A percentile compares a stretch with the other conserved stretches of the same genome.
phyloP scores from a whole-genome alignment of 2,113 vertebrate species.

The Grantiella picta region DNA sequence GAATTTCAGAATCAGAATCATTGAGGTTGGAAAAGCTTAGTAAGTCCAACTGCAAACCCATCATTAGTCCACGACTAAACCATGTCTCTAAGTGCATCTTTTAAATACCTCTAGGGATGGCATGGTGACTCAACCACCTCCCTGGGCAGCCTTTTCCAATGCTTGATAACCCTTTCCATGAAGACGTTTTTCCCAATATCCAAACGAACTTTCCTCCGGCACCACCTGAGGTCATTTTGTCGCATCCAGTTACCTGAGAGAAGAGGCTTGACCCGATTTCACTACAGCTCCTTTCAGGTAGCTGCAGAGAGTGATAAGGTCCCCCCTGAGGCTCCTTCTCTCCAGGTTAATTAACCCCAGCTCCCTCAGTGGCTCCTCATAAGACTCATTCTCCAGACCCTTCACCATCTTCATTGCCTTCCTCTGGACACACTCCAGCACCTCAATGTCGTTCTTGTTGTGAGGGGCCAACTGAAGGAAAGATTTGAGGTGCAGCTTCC shows the following conservation, averaged over 20 bases:
- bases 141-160: not conserved
- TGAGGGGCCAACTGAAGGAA: not conserved
- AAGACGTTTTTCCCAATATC: not conserved
- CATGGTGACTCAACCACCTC: not conserved
- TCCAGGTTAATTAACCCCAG: not conserved
- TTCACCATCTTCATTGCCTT: not conserved
- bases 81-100: fast-evolving
- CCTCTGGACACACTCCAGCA: not conserved
- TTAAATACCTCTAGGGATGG: not conserved
- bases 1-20: not conserved
- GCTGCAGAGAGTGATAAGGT: no score
- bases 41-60: not conserved
- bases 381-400: not conserved
- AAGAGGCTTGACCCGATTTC: not conserved
- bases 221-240: not conserved
- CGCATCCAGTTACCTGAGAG: not conserved
- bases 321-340: not conserved
- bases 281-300: not conserved
- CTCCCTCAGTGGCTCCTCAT: not conserved
- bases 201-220: not conserved
- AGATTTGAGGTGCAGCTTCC: not conserved
- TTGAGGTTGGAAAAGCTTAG: not conserved
- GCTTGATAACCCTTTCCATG: not conserved
- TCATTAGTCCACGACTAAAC: not conserved
- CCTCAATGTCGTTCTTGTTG: not conserved